These are phyloP conservation scores for Brenthis daphne DNA, from an alignment of 2,888 invertebrate genomes.

Conservation along the genomic window DNA sequence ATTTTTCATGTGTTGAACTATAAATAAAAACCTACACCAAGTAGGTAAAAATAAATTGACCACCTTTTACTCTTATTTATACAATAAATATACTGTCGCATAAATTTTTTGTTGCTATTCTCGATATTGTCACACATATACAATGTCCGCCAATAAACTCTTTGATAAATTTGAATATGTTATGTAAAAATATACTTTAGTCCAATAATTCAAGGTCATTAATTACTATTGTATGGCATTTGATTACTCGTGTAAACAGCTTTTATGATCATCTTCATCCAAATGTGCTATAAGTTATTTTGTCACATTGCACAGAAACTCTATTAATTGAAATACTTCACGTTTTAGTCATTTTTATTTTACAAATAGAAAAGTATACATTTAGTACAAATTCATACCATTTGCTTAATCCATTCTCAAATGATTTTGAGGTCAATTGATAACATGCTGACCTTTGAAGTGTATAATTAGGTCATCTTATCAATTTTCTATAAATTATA, in stretches of 20 bases:
- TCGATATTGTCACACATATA: conserved; percentile 14
- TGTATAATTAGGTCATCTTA: too few relatives aligned
- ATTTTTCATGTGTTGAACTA: background rate
- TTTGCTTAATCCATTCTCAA: too few relatives aligned
- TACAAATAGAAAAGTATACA: too few relatives aligned
- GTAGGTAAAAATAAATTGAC: conserved; percentile 4
- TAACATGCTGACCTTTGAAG: too few relatives aligned
- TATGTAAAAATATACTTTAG: conserved; percentile 12
- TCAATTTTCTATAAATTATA: too few relatives aligned
- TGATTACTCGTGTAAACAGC: conserved; percentile 1
- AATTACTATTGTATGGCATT: conserved; percentile 16
- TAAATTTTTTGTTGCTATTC: conserved; percentile 1
- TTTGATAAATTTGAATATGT: conserved; percentile 5
- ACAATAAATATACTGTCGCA: conserved; percentile 3
- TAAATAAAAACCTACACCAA: background rate
- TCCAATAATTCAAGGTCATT: background rate
- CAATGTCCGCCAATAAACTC: background rate
- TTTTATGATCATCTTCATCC: background rate
- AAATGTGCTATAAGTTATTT: background rate
- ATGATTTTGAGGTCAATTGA: too few relatives aligned
- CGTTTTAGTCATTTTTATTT: too few relatives aligned
- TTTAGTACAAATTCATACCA: too few relatives aligned
- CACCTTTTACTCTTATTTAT: background rate
- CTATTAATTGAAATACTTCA: too few relatives aligned
- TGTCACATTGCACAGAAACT: too few relatives aligned